A percentile compares a stretch with the other conserved stretches of the same genome.
Conservation (phyloP, 2,113 vertebrate species). For the Pterocles burchelli region DNA sequence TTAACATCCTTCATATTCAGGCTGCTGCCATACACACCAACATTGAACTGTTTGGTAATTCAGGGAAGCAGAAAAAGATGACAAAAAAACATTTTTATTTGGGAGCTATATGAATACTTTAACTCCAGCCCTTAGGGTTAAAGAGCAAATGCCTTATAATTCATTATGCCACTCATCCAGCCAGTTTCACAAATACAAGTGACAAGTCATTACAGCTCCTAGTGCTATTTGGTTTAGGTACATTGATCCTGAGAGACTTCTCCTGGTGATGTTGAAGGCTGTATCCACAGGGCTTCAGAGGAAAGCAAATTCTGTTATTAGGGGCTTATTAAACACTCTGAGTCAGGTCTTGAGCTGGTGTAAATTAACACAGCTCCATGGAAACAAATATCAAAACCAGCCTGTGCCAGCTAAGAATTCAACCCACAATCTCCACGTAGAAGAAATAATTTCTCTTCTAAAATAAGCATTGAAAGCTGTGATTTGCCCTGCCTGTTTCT, state of each 20-base stretch:
- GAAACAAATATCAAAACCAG: not conserved
- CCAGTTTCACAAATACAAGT: not conserved
- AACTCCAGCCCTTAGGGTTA: not conserved
- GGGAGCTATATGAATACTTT: not conserved
- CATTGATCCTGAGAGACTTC: not conserved
- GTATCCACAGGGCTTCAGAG: not conserved
- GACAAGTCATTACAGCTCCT: not conserved
- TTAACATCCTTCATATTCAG: not conserved
- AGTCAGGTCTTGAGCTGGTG: not conserved
- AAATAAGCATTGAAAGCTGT: not conserved
- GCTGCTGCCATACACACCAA: not conserved
- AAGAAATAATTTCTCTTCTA: not conserved
- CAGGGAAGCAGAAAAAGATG: not conserved
- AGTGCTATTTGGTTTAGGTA: not conserved
- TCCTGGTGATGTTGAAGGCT: not conserved
- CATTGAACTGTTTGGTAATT: not conserved
- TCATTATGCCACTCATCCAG: not conserved
- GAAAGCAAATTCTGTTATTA: conserved; percentile 4
- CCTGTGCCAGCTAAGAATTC: conserved; percentile 5
- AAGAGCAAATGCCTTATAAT: not conserved
- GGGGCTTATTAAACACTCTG: conserved; percentile 16
- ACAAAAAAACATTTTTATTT: not conserved
- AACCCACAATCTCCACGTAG: not conserved
- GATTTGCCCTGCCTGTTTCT: not conserved
- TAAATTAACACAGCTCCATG: conserved; percentile 34